Evolutionary conservation across 2,888 invertebrate genomes (phyloP).

Genomic region (Rhamnusium bicolor): DNA sequence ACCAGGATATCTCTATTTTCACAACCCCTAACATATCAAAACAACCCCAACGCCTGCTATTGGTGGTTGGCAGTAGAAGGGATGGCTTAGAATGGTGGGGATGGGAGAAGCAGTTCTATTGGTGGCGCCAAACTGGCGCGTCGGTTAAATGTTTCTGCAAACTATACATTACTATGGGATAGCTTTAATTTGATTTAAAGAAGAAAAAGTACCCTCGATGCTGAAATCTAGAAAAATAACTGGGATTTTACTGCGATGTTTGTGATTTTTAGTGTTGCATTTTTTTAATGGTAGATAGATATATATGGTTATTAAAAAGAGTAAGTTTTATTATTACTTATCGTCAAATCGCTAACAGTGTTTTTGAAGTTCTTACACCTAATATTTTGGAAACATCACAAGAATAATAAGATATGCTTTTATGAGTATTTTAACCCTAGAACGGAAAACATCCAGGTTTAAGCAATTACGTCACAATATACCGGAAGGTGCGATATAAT

Average conservation of each 20-base stretch:
- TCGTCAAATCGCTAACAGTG: neutral
- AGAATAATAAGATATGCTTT: too few species aligned
- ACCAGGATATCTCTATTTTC: slow-evolving; percentile 52
- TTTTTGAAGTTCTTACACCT: neutral
- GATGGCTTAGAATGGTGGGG: slow-evolving; percentile 35
- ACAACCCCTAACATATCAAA: slow-evolving; percentile 41
- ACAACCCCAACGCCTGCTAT: slow-evolving; percentile 36
- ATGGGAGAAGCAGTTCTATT: slow-evolving; percentile 32
- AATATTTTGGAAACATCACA: neutral
- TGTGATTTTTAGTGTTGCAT: slow-evolving; percentile 27
- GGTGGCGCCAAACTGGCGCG: slow-evolving; percentile 70
- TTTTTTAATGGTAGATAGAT: slow-evolving; percentile 1
- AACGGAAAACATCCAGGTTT: too few species aligned
- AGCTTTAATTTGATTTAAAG: slow-evolving; percentile 43
- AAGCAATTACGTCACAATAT: too few species aligned
- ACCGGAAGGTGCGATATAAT: too few species aligned
- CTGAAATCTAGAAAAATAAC: slow-evolving; percentile 31
- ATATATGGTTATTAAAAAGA: neutral
- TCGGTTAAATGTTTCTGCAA: slow-evolving; percentile 65
- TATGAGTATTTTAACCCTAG: too few species aligned
- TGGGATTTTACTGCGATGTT: slow-evolving; percentile 23
- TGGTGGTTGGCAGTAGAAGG: slow-evolving; percentile 41
- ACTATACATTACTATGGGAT: slow-evolving; percentile 39
- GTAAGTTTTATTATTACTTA: neutral
- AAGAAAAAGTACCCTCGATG: slow-evolving; percentile 31